Evolutionary conservation across 1,140 invertebrate species (phyloP), one percentile per base, ranked within the genome.

Genomic region (Gryon sp.): DNA sequence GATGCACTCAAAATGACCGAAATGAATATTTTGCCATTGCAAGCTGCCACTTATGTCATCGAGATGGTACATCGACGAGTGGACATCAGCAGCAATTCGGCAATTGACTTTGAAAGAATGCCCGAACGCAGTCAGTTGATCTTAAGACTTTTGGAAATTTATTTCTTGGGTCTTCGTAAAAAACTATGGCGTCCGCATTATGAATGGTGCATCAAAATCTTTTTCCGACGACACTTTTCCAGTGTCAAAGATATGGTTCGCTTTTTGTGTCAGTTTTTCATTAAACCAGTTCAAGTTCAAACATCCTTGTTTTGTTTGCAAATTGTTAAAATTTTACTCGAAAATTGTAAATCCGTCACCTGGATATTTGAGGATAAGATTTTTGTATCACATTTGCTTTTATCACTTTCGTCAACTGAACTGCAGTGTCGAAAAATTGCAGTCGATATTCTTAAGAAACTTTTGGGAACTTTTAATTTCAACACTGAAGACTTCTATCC

Each of bases 41-140:
- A 89, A 57, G 85, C 80, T 0, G 81, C 76, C 0, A 89, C 87
- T 2, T 87, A 87, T 15, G 85, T 88, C 1, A 38, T 88, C 8
- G 87, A 88, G 74, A 86, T 85, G 86, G 83, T 88, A 0, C 86
- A 88, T 15, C 72, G 87, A 19, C 82, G 87, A 5, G 14, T 88
- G 0, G 79, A 87, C 34, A 60, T 88, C 6, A 86, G 83, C 5
- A 46, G 60, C 0, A 30, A 78, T 18, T 52, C 79, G 0, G 62
- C 11, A n/a, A 59, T 88, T 0, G 84, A 88, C 12, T 88, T 87
- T 34, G 82, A 85, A 18, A 72, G 79, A 1, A 78, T 83, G 18
- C 40, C 70, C 1, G 82, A 88, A 18, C 66, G 80, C 2, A 86
- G 86, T 45, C 57, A 84, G 8, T 50, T 89, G 5, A 76, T 87